Percentiles rank a stretch among this genome's conserved stretches.
Conservation (phyloP, 1,140 invertebrate genomes). For the Cephus cinctus region DNA sequence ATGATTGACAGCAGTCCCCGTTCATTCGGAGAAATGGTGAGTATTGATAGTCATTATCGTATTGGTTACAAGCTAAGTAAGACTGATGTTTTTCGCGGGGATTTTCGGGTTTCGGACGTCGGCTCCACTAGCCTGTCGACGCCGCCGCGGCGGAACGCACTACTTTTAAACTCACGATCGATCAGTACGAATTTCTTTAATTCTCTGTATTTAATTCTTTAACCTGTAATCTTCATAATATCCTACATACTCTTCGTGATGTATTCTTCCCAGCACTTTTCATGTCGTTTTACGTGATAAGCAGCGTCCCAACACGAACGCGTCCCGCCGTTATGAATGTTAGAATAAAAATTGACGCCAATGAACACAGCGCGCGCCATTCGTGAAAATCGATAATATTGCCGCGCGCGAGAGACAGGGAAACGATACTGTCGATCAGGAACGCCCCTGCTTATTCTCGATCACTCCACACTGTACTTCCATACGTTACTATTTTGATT, state of each 20-base stretch:
- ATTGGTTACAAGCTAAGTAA: background rate
- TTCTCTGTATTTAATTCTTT: background rate
- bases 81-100: slow-evolving; percentile 15
- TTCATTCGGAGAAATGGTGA: slow-evolving; percentile 11
- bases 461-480: no score
- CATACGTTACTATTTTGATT: no score
- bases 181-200: background rate
- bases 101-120: slow-evolving; percentile 12
- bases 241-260: background rate
- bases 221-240: slow-evolving; percentile 10
- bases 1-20: background rate
- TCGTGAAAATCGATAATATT: no score
- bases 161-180: background rate
- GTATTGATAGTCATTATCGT: background rate
- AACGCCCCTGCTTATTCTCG: no score
- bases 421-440: no score
- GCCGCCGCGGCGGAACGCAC: background rate
- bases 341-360: no score
- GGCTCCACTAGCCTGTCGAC: no score
- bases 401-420: no score
- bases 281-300: slow-evolving; percentile 10
- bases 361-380: no score
- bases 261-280: background rate
- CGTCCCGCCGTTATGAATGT: no score
- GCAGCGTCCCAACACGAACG: no score